Evolutionary conservation across 2,888 invertebrate species (phyloP).

Genomic region (Limnephilus lunatus): DNA sequence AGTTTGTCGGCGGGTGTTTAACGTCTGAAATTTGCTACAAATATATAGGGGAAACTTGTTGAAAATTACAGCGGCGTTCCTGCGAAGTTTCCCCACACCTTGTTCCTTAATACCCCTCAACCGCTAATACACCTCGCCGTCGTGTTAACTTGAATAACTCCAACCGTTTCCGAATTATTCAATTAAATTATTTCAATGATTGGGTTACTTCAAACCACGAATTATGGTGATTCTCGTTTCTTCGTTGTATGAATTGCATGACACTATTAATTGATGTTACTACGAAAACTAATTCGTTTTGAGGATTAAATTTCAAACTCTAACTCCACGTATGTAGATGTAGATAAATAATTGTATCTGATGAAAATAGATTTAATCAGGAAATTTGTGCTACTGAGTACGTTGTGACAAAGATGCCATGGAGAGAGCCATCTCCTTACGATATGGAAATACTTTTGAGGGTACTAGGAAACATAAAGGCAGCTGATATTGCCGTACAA

Average conservation of each 20-base stretch:
- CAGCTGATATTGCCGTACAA: no score
- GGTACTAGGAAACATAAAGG: no score
- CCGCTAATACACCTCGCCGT: slow-evolving; percentile 42
- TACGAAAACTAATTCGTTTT: background rate
- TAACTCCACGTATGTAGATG: background rate
- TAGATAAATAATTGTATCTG: background rate
- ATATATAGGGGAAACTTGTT: slow-evolving; percentile 57
- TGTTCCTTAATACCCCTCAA: background rate
- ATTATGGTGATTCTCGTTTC: background rate
- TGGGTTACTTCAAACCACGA: background rate
- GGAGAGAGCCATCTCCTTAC: no score
- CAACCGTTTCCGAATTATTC: slow-evolving; percentile 13
- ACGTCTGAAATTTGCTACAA: slow-evolving; percentile 61
- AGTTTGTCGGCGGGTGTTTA: slow-evolving; percentile 54
- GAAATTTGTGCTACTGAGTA: no score
- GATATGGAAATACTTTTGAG: no score
- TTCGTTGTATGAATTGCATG: background rate
- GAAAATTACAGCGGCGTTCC: slow-evolving; percentile 49
- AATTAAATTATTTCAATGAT: slow-evolving; percentile 18
- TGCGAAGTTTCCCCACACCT: slow-evolving; percentile 20
- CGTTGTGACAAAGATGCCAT: no score
- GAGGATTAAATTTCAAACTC: background rate
- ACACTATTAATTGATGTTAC: background rate
- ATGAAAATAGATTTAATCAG: background rate
- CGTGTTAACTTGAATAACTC: slow-evolving; percentile 21